Evolutionary conservation across 2,888 invertebrate genomes (phyloP), one percentile per base, ranked within the genome.

Genomic region (Lepidocyrtoides sp.): DNA sequence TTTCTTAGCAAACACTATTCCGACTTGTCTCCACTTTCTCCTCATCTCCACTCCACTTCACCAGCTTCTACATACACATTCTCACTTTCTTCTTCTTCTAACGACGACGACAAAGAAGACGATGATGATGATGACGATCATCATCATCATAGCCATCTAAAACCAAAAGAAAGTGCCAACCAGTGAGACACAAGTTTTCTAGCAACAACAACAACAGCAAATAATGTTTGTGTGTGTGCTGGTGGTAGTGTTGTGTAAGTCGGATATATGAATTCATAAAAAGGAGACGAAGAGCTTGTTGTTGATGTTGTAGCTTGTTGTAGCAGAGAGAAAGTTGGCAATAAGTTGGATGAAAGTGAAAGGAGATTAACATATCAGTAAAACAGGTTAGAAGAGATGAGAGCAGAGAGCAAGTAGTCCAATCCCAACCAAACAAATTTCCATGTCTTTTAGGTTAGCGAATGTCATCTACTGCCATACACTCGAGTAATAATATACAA

Each of bases 321-420:
- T 51, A 29, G 44, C 32, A 41, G 79, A 63, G 26, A 77, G 26
- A 36, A 57, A 72, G 75, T 79, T 29, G 51, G 14, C n/a, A n/a
- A n/a, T n/a, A n/a, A n/a, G 36, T 36, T n/a, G n/a, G 60, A 63
- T 51, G 57, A 66, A 66, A 75, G 36, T 82, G 82, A 89, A 82
- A 81, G 89, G 57, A 82, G 89, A 89, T 89, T 89, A 89, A 89
- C 89, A 89, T 89, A 82, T 89, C 89, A 89, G 44, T 8, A 69
- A 89, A 89, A 75, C 89, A 89, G 89, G 89, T 89, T 89, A 82
- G 26, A 51, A 17, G 10, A 12, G 29, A 72, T n/a, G n/a, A n/a
- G n/a, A n/a, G n/a, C n/a, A n/a, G n/a, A 5, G 12, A 48, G 14
- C 10, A 48, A 12, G 10, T n/a, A n/a, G n/a, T n/a, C n/a, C n/a